These are phyloP conservation scores for Gambusia holbrooki DNA, from an alignment of 2,113 vertebrate species.

Conservation along the genomic window DNA sequence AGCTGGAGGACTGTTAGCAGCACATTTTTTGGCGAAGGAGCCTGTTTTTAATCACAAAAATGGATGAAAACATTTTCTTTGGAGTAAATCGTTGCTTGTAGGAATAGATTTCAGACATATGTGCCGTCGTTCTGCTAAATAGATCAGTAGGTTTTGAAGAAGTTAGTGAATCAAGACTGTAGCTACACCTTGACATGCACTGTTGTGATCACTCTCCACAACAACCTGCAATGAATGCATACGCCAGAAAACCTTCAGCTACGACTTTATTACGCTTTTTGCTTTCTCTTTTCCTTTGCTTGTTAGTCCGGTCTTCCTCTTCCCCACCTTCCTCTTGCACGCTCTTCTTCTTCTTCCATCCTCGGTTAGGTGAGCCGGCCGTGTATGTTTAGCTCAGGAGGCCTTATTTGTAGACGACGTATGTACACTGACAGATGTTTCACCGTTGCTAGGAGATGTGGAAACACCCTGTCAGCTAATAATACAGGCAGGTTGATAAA, in stretches of 20 bases:
- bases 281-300: neutral
- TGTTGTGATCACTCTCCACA: neutral
- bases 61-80: no score
- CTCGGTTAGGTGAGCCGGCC: constrained; percentile 7
- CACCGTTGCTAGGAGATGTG: constrained; percentile 56
- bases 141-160: no score
- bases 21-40: no score
- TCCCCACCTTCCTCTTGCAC: neutral
- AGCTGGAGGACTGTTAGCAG: no score
- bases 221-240: neutral
- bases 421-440: constrained; percentile 62
- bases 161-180: no score
- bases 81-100: no score
- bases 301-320: neutral
- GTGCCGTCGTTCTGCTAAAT: no score
- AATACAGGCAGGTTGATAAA: constrained; percentile 48
- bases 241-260: neutral
- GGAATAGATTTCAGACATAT: no score
- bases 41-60: no score
- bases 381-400: constrained; percentile 22
- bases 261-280: neutral
- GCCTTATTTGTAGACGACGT: constrained; percentile 49
- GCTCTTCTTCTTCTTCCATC: neutral
- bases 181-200: neutral
- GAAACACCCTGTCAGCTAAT: constrained; percentile 54